Evolutionary conservation across 2,113 vertebrate species (phyloP).

Genomic region (Pituophis catenifer): DNA sequence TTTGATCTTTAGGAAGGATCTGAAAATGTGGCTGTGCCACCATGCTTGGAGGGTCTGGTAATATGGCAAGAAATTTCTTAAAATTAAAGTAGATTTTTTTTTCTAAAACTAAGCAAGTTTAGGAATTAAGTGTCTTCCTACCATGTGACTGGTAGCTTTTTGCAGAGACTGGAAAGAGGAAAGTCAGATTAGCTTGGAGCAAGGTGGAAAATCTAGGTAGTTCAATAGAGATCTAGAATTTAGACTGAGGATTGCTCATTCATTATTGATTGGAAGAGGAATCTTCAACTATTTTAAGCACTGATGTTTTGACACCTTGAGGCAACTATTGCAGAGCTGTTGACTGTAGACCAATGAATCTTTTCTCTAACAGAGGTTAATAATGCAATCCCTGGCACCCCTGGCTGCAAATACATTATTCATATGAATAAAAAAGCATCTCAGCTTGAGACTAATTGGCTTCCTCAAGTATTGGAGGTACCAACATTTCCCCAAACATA

Average conservation of each 20-base stretch:
- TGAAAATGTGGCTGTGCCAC: neutral
- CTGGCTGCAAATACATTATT: constrained; percentile 15
- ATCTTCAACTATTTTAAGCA: neutral
- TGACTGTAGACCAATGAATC: neutral
- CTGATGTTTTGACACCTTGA: neutral
- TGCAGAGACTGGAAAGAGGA: neutral
- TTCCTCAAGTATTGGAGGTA: constrained; percentile 59
- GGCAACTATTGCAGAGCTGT: neutral
- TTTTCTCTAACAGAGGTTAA: neutral
- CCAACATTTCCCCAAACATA: constrained; percentile 44
- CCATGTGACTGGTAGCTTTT: neutral
- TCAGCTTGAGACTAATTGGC: constrained; percentile 61
- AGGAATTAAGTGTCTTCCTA: neutral
- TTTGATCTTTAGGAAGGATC: neutral
- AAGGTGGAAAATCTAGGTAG: neutral
- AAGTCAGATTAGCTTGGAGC: neutral
- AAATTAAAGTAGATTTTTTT: neutral
- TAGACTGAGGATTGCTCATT: neutral
- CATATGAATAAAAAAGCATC: constrained; percentile 54
- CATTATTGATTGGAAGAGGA: neutral
- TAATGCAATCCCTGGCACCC: neutral
- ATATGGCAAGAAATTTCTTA: neutral
- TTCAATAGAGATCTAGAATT: neutral
- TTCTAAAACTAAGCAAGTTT: neutral
- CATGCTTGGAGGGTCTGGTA: neutral